Evolutionary conservation across 2,888 invertebrate species (phyloP).

Genomic region (Sinotaia quadrata): DNA sequence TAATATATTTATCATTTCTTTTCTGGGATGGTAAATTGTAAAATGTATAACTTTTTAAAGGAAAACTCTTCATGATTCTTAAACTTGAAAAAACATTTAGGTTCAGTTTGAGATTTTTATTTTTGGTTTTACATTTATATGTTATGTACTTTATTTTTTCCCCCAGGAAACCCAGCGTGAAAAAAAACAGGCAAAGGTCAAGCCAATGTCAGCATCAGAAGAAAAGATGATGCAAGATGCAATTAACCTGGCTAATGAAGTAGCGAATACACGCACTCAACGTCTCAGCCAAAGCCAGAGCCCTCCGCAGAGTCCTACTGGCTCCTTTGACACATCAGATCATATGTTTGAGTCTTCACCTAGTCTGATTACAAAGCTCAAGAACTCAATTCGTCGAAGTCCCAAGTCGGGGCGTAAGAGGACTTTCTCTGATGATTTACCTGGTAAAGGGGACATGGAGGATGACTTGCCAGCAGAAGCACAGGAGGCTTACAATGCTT

Average conservation of each 20-base stretch:
- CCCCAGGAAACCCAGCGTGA: conserved; percentile 30
- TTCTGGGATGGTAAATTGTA: too few species aligned
- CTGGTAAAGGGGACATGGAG: conserved; percentile 49
- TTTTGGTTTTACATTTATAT: too few species aligned
- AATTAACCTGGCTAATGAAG: conserved; percentile 92
- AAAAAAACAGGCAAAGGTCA: conserved; percentile 76
- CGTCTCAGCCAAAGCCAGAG: conserved; percentile 37
- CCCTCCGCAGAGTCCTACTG: conserved; percentile 42
- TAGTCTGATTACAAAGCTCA: conserved; percentile 53
- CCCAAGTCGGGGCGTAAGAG: conserved; percentile 79
- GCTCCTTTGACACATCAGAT: conserved; percentile 31
- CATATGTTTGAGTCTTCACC: conserved; percentile 45
- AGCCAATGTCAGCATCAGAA: conserved; percentile 94
- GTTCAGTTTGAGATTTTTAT: too few species aligned
- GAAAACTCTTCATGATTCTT: too few species aligned
- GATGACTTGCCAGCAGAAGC: conserved; percentile 84
- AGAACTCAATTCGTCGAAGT: conserved; percentile 73
- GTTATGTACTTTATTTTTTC: too few species aligned
- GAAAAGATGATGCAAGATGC: conserved; percentile 92
- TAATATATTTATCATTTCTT: too few species aligned
- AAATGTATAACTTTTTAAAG: too few species aligned
- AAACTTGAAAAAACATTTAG: too few species aligned
- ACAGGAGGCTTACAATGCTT: conserved; percentile 91
- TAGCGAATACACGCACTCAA: conserved; percentile 75
- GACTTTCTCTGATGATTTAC: conserved; percentile 88